Evolutionary conservation across 2,888 invertebrate genomes (phyloP).

Genomic region (Eupsilia transversa): DNA sequence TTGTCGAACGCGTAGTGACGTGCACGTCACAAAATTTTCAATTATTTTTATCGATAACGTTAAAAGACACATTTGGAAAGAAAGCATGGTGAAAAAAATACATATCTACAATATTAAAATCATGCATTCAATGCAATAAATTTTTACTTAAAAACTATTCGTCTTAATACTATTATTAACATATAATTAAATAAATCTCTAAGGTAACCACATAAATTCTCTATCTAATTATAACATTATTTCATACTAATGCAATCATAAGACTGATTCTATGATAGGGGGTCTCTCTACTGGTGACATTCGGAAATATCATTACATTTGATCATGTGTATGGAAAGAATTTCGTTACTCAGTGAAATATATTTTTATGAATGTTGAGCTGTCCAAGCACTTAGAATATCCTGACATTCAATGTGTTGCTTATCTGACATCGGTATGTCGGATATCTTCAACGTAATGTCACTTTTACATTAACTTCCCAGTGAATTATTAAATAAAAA

Average conservation of each 20-base stretch:
- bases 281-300: slow-evolving; percentile 66
- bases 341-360: slow-evolving; percentile 38
- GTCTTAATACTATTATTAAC: slow-evolving; percentile 77
- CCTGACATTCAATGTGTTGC: background rate
- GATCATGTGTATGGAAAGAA: slow-evolving; percentile 28
- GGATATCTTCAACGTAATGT: background rate
- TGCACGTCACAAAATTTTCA: slow-evolving; percentile 39
- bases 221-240: slow-evolving; percentile 79
- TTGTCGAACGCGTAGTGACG: slow-evolving; percentile 43
- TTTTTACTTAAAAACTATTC: slow-evolving; percentile 69
- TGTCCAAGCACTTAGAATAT: background rate
- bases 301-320: slow-evolving; percentile 43
- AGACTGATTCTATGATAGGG: slow-evolving; percentile 78
- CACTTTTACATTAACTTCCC: background rate
- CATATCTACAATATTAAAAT: slow-evolving; percentile 73
- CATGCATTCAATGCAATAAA: slow-evolving; percentile 84
- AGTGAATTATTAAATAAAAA: background rate
- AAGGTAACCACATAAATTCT: slow-evolving; percentile 85
- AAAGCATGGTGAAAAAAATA: slow-evolving; percentile 70
- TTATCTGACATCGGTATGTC: too few species aligned
- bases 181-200: slow-evolving; percentile 82
- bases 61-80: slow-evolving; percentile 67
- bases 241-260: slow-evolving; percentile 84
- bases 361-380: slow-evolving; percentile 1
- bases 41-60: slow-evolving; percentile 61